Evolutionary conservation across 1,140 invertebrate genomes (phyloP), one percentile per base, ranked within the genome.

Genomic region (Aleiodes sp.): DNA sequence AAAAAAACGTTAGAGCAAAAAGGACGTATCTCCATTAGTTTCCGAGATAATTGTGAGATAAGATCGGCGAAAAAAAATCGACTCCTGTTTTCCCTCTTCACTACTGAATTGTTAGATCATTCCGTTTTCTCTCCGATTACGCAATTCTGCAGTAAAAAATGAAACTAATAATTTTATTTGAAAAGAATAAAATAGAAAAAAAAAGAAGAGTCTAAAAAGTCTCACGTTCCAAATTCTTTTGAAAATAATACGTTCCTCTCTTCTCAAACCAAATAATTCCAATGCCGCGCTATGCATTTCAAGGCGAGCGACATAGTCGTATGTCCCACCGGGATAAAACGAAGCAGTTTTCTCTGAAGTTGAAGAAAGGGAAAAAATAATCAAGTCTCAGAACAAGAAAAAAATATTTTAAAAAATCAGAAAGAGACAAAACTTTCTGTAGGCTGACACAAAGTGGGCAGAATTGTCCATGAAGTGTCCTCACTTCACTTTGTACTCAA

Each of bases 201-300:
- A 46, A 9, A 31, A 46, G 39, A 29, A 52, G 9, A 29, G n/a
- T 61, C 59, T 14, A 24, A 43, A 65, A 65, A 46, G 26, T 65
- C 63, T 33, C 63, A 43, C 63, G 63, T 65, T 65, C 63, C 37
- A 52, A 65, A 65, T 65, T 41, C 26, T 28, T 56, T 21, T 21
- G 19, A 21, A 39, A 62, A 62, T 52, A 24, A 26, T 39, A 62
- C 29, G 19, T 62, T 35, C 31, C 56, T 59, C 29, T 28, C n/a
- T n/a, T 16, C 46, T 52, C 19, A 52, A 21, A 24, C 46, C 16
- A 21, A 52, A 52, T 52, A 52, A 52, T 52, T 52, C 46, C 46
- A 24, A 6, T 16, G n/a, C n/a, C 39, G 46, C 46, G 46, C 21
- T 19, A 28, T 43, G 61, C 31, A 41, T 64, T 26, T 64, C 61